Percentiles rank a stretch among this genome's conserved stretches.
Conservation (phyloP, 92 coral and sea anemone genomes). For the Porites divaricata region DNA sequence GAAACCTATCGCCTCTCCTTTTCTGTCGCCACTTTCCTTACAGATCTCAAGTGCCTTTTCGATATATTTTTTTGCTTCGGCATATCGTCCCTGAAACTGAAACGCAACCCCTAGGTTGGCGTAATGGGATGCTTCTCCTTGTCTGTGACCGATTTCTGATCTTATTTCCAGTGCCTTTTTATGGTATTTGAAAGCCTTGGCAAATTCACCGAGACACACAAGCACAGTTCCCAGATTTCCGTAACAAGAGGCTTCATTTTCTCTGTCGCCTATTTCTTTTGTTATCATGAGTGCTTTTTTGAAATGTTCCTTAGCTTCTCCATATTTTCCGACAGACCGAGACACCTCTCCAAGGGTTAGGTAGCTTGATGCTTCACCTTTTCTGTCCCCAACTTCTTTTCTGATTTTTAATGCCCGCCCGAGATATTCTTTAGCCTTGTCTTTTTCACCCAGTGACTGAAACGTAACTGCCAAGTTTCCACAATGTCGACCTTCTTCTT, state of each 20-base stretch:
- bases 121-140: neutral
- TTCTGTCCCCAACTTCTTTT: neutral
- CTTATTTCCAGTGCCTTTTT: no score
- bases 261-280: neutral
- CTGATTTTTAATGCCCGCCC: neutral
- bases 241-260: neutral
- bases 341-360: neutral
- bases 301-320: neutral
- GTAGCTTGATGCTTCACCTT: neutral
- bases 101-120: neutral
- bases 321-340: neutral
- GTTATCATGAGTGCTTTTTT: neutral
- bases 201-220: neutral
- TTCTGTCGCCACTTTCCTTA: neutral
- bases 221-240: neutral
- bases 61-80: neutral
- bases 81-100: neutral
- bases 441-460: neutral
- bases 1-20: neutral
- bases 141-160: neutral
- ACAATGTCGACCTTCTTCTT: neutral
- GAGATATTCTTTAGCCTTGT: neutral
- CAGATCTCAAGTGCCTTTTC: neutral
- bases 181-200: neutral
- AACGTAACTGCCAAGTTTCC: neutral